A percentile compares a stretch with the other conserved stretches of the same genome.
phyloP scores from a whole-genome alignment of 2,888 invertebrate genomes.

The Chironomus riparius region DNA sequence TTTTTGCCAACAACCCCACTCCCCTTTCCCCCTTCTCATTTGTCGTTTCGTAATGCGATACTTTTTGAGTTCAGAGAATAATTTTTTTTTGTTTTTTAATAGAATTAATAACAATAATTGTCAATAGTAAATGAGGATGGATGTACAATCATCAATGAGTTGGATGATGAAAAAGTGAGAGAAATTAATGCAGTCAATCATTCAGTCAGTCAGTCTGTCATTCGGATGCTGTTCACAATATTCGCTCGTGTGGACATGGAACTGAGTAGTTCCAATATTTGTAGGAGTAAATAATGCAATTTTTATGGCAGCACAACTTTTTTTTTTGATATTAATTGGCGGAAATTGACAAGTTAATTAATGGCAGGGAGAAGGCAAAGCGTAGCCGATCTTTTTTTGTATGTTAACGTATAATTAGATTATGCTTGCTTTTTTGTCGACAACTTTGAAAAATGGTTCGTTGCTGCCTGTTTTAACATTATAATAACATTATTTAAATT shows the following conservation, averaged over 20 bases:
- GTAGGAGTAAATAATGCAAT: slow-evolving; percentile 9
- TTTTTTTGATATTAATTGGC: slow-evolving; percentile 20
- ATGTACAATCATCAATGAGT: too few relatives aligned
- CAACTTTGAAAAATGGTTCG: not conserved
- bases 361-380: not conserved
- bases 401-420: not conserved
- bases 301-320: not conserved
- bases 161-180: not conserved
- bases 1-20: too few relatives aligned
- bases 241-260: not conserved
- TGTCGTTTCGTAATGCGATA: too few relatives aligned
- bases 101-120: too few relatives aligned
- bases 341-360: slow-evolving; percentile 27
- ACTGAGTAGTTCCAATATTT: not conserved
- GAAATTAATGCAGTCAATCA: not conserved
- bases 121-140: too few relatives aligned
- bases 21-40: too few relatives aligned
- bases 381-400: not conserved
- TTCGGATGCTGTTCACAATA: not conserved
- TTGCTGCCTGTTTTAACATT: not conserved
- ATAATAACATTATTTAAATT: not conserved
- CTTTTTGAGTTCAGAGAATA: too few relatives aligned
- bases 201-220: not conserved
- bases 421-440: not conserved
- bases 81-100: too few relatives aligned